Evolutionary conservation across 2,888 invertebrate genomes (phyloP), one percentile per base, ranked within the genome.

Genomic region (Auanema sp.): DNA sequence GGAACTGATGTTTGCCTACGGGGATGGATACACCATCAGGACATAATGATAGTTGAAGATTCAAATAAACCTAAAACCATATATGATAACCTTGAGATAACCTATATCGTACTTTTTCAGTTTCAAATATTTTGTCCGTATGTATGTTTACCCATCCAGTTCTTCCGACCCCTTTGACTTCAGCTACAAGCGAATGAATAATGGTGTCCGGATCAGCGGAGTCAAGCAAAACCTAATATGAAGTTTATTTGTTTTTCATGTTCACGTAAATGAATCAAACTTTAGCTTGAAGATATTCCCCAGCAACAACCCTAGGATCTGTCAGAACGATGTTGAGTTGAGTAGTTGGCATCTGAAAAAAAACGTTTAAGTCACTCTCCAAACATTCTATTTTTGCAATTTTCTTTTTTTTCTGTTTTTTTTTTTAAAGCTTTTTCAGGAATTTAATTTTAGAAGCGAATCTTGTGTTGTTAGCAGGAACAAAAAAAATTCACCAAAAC

Each of bases 71-170:
- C 76, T 76, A 21, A 58, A 68, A 63, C 12, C 12, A 24, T 33
- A 64, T 5, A 47, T 6, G 10, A 47, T 47, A 18, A 47, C 47
- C 10, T 16, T 3, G 47, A 10, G 3, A 47, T 33, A 2, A 18
- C 3, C 25, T 66, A 25, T 23, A 49, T 12, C n/a, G 10, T 5
- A 79, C 81, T 65, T 75, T 79, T 53, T 81, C 81, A 1, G 79
- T 81, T 54, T 81, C 81, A 63, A 78, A 81, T 12, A 81, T 81
- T 58, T 81, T 81, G 52, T 81, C 81, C 1, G 81, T 81, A 58
- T 82, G 81, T 41, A 81, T 78, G 60, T 81, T 81, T 8, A 82
- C 78, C 81, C 81, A 81, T 51, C 81, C 81, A 14, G 79, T 78
- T 33, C 75, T 58, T 2, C 79, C 81, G 11, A 74, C 63, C 57